Conservation (phyloP, 2,113 vertebrate genomes). For the Coptodon bakossiorum region DNA sequence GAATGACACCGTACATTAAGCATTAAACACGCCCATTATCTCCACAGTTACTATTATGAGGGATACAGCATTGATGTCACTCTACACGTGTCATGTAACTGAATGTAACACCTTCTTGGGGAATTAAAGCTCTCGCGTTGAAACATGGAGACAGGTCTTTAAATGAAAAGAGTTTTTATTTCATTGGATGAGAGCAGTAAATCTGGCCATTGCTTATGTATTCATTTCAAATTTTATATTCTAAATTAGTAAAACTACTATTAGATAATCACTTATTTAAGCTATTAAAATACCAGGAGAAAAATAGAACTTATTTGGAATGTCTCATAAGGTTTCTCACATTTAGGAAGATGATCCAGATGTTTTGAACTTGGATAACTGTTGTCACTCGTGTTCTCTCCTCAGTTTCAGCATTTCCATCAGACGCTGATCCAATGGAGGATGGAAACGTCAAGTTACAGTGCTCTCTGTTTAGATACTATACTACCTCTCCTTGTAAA, state of each 20-base stretch:
- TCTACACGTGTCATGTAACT: background rate
- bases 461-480: background rate
- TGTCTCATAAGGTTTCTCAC: background rate
- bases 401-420: background rate
- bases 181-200: background rate
- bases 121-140: background rate
- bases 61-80: background rate
- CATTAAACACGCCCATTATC: background rate
- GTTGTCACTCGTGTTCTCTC: fast-evolving
- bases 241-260: background rate
- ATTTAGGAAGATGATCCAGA: fast-evolving
- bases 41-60: background rate
- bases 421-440: background rate
- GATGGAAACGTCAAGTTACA: background rate
- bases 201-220: background rate
- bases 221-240: background rate
- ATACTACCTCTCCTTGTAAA: fast-evolving
- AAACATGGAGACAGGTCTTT: background rate
- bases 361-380: fast-evolving
- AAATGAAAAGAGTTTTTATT: background rate
- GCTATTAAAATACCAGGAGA: background rate
- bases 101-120: background rate
- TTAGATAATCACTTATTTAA: background rate
- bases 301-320: background rate
- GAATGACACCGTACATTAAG: background rate